phyloP scores from a whole-genome alignment of 2,113 vertebrate species.

The Amblyornis subalaris region DNA sequence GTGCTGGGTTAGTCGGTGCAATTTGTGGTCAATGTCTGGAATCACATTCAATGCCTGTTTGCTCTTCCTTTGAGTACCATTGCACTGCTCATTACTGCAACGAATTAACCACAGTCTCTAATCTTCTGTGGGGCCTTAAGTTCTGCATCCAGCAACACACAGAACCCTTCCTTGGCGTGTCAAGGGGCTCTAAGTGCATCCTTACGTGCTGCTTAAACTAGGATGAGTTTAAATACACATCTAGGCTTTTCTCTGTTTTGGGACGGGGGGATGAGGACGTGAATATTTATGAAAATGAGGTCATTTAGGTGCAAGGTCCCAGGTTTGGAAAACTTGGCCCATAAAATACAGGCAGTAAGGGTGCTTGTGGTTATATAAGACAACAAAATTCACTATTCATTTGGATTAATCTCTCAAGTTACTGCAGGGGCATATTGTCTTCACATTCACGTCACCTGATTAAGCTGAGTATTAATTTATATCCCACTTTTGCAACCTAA shows the following conservation, averaged over 20 bases:
- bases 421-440: neutral
- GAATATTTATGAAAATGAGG: neutral
- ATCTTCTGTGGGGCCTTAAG: neutral
- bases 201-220: neutral
- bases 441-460: neutral
- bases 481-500: neutral
- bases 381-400: neutral
- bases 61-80: slow-evolving; percentile 26
- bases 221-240: neutral
- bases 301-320: neutral
- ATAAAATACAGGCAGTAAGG: neutral
- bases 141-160: neutral
- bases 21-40: slow-evolving; percentile 47
- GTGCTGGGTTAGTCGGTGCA: neutral
- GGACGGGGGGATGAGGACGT: neutral
- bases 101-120: neutral
- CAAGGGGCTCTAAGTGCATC: neutral
- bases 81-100: neutral
- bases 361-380: neutral
- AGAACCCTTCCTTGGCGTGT: neutral
- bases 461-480: neutral
- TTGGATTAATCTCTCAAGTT: neutral
- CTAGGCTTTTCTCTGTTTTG: neutral
- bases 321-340: neutral
- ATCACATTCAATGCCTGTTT: neutral